Percentiles rank a stretch among this genome's conserved stretches.
phyloP scores from a whole-genome alignment of 2,797 vertebrate species.

The Falco concolor region DNA sequence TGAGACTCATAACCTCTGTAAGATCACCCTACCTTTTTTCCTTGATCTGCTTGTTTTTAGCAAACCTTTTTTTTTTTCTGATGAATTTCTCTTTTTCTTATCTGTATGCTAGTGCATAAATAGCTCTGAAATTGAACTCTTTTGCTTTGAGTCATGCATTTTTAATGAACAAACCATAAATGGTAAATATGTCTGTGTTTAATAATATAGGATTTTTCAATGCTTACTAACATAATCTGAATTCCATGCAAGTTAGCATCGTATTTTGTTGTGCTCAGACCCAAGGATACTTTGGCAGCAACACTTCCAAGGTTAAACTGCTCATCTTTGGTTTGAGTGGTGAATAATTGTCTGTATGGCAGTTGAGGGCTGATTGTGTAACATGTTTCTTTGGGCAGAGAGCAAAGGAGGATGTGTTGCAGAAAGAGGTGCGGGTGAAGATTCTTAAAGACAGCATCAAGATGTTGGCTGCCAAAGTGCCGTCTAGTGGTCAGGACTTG shows the following conservation, averaged over 20 bases:
- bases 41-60: not conserved
- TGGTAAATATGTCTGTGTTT: not conserved
- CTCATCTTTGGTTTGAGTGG: not conserved
- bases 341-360: not conserved
- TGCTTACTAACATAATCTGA: not conserved
- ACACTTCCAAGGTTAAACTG: not conserved
- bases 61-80: not conserved
- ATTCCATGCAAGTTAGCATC: not conserved
- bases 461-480: constrained; percentile 80
- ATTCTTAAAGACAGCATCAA: constrained; percentile 96
- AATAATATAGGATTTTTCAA: not conserved
- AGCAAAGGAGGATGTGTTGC: constrained; percentile 96
- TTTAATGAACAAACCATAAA: not conserved
- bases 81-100: not conserved
- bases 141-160: not conserved
- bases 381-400: constrained; percentile 73
- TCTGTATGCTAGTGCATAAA: not conserved
- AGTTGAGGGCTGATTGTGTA: not conserved
- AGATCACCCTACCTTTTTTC: not conserved
- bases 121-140: not conserved
- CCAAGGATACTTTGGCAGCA: not conserved
- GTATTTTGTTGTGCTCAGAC: not conserved
- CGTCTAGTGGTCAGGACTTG: constrained; percentile 82
- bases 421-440: constrained; percentile 98
- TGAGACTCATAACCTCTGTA: not conserved